These are phyloP conservation scores for Hemiscyllium ocellatum DNA, from an alignment of 2,113 vertebrate genomes.

Conservation along the genomic window DNA sequence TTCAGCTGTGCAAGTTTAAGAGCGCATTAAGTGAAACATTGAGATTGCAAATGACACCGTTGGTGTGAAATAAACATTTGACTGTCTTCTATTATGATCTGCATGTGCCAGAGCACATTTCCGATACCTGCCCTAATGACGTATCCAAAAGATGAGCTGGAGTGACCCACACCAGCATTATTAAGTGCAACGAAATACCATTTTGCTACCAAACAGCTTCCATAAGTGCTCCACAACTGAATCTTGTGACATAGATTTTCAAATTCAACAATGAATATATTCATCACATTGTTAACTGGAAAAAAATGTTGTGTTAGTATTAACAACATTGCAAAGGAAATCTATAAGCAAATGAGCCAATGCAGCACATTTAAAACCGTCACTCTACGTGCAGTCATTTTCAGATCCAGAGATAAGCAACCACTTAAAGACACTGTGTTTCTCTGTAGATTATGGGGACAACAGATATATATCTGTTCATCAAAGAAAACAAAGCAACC, in stretches of 20 bases:
- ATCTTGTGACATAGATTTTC: not conserved
- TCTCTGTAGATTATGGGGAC: not conserved
- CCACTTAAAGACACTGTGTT: not conserved
- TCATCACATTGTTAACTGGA: conserved; percentile 5
- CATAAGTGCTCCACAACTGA: not conserved
- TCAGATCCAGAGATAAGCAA: conserved; percentile 27
- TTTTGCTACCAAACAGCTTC: not conserved
- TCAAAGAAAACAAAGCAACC: not conserved
- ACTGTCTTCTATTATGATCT: not conserved
- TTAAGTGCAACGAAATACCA: not conserved
- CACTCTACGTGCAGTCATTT: not conserved
- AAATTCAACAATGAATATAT: conserved; percentile 5
- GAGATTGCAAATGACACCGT: not conserved
- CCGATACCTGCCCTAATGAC: not conserved
- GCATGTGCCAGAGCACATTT: not conserved
- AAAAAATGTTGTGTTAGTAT: conserved; percentile 17
- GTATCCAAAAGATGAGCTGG: not conserved
- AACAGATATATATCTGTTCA: conserved; percentile 1
- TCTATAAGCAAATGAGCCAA: not conserved
- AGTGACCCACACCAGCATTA: not conserved
- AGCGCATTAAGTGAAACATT: not conserved
- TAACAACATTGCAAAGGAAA: conserved; percentile 10
- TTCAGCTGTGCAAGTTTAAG: not conserved
- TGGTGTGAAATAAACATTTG: not conserved
- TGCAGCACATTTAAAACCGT: not conserved